phyloP scores from a whole-genome alignment of 1,140 invertebrate genomes.

The Drosophila pruinosa region DNA sequence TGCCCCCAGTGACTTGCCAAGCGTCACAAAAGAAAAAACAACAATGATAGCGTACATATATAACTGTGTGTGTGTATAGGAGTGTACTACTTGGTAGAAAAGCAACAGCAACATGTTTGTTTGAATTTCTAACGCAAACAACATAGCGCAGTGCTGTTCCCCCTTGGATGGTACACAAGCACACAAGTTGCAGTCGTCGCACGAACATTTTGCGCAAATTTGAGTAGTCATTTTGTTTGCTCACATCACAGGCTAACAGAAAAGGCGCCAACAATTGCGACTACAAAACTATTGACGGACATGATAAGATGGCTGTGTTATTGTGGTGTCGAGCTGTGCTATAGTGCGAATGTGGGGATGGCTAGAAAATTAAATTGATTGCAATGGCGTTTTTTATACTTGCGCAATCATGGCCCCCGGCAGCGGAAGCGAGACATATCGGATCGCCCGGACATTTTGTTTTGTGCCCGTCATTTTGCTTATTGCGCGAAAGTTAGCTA shows the following conservation, averaged over 20 bases:
- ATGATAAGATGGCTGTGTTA: constrained; percentile 28
- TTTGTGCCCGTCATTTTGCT: constrained; percentile 83
- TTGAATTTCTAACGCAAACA: constrained; percentile 50
- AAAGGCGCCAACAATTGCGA: constrained; percentile 37
- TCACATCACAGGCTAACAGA: constrained; percentile 81
- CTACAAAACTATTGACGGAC: constrained; percentile 34
- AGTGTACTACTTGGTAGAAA: constrained; percentile 12
- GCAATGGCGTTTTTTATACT: constrained; percentile 44
- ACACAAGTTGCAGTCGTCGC: constrained; percentile 58
- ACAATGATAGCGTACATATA: not conserved
- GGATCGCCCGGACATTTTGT: constrained; percentile 78
- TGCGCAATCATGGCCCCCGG: constrained; percentile 35
- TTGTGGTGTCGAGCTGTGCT: not conserved
- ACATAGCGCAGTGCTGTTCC: constrained; percentile 14
- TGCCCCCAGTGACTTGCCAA: constrained; percentile 39
- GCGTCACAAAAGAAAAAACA: constrained; percentile 31
- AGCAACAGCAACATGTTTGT: constrained; percentile 48
- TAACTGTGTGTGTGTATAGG: not conserved
- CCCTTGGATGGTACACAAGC: not conserved
- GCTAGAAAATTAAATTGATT: constrained; percentile 42
- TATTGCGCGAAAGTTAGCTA: constrained; percentile 74
- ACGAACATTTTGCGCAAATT: constrained; percentile 78
- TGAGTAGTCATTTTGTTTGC: constrained; percentile 82
- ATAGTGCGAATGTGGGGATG: not conserved
- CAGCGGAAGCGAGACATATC: constrained; percentile 53